phyloP scores from a whole-genome alignment of 2,888 invertebrate species.

The Leucophenga montana region DNA sequence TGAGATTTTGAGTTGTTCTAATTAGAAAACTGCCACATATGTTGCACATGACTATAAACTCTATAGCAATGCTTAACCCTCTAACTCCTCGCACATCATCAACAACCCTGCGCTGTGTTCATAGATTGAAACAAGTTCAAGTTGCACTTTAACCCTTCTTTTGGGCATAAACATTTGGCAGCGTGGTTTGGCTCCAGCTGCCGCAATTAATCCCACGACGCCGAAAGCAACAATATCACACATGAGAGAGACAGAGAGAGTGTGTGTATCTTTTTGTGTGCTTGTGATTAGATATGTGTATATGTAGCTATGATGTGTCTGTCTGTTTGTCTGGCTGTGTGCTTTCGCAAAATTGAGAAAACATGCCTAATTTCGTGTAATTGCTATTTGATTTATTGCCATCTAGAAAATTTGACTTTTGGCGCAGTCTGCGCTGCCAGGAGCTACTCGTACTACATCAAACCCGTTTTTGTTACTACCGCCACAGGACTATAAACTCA shows the following conservation, averaged over 20 bases:
- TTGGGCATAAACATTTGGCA: constrained; percentile 31
- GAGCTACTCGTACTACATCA: not conserved
- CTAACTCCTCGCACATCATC: not conserved
- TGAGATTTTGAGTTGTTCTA: constrained; percentile 46
- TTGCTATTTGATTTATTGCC: constrained; percentile 72
- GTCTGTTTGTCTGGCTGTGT: constrained; percentile 28
- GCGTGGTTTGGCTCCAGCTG: constrained; percentile 51
- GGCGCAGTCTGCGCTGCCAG: constrained; percentile 52
- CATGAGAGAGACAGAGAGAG: not conserved
- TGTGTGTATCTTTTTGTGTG: not conserved
- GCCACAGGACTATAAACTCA: constrained; percentile 29
- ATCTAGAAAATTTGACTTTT: constrained; percentile 70
- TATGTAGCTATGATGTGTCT: constrained; percentile 27
- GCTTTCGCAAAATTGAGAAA: constrained; percentile 61
- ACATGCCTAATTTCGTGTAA: constrained; percentile 72
- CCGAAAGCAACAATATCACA: not conserved
- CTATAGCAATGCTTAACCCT: not conserved
- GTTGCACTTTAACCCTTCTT: constrained; percentile 63
- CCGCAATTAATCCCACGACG: constrained; percentile 61
- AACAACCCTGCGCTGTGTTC: not conserved
- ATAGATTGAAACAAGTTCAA: constrained; percentile 54
- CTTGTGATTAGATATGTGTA: constrained; percentile 44
- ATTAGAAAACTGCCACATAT: constrained; percentile 65
- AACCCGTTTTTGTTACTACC: not conserved
- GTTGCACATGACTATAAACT: constrained; percentile 43